These are phyloP conservation scores for Drosophila peninsularis DNA, from an alignment of 2,888 invertebrate genomes.

Conservation along the genomic window DNA sequence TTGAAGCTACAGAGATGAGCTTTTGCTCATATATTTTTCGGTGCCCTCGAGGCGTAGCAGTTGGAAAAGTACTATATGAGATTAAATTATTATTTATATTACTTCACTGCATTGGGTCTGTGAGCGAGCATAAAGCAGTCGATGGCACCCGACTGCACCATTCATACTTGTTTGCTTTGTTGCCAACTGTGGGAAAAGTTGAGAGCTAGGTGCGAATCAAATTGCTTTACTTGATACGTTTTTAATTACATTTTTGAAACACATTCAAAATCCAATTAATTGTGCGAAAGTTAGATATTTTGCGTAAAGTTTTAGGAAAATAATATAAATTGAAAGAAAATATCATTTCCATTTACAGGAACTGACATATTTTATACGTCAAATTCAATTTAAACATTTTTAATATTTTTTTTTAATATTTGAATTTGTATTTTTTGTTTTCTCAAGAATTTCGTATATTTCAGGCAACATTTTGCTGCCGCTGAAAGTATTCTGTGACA, in stretches of 20 bases:
- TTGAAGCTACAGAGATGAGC: too few species aligned
- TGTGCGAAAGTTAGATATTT: not conserved
- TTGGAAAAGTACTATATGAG: too few species aligned
- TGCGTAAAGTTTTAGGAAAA: not conserved
- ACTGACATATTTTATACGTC: not conserved
- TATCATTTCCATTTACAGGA: not conserved
- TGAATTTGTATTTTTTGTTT: not conserved
- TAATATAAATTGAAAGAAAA: not conserved
- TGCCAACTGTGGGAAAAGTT: not conserved
- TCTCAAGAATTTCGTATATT: not conserved
- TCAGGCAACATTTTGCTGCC: not conserved
- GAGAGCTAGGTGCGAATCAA: too few species aligned
- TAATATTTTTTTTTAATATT: too few species aligned
- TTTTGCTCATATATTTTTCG: too few species aligned
- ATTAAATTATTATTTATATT: too few species aligned
- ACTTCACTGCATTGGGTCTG: not conserved
- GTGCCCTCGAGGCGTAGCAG: too few species aligned
- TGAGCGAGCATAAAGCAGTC: not conserved
- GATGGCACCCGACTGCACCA: not conserved
- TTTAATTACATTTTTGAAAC: not conserved
- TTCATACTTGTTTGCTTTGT: not conserved
- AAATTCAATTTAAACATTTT: too few species aligned
- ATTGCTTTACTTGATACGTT: not conserved
- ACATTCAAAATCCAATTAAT: conserved; percentile 1
- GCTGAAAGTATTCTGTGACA: not conserved